Base-by-base conservation (phyloP, 2,797 vertebrate species). In the Chromis chromis region DNA sequence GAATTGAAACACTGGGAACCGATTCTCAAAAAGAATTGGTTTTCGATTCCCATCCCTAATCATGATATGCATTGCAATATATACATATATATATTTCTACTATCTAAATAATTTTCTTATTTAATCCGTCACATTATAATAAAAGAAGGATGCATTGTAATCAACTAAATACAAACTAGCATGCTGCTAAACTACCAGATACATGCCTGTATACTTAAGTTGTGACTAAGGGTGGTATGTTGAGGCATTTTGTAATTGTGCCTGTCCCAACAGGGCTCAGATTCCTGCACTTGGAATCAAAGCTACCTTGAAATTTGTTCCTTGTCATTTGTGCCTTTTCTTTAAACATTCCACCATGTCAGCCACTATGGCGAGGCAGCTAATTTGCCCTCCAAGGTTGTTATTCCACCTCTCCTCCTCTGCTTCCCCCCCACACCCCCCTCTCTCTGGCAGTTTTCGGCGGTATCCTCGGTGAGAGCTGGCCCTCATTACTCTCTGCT, bases 401-500 rank as follows among this genome's bases (percentile, higher is more conserved):
- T 82, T 81, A 54, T 72, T 76, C 70, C 60, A 58, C 52, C 62
- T 56, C 61, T 64, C 42, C 39, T 31, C 55, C 64, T 55, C 53
- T 48, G 40, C 61, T 56, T 58, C 58, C 42, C 39, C 25, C 8
- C 54, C n/a, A 2, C 42, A 14, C 8, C 27, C 16, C 28, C n/a
- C 5, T 40, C 67, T 74, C 69, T 75, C 56, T 66, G 78, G 79
- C 72, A 73, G 67, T 59, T 85, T 25, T 80, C 65, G 49, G 77
- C 75, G 57, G 86, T 70, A 72, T 82, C 81, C 83, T 75, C 42
- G 14, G 78, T 73, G 63, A 83, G 86, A 85, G 82, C 79, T 81
- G 87, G 85, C 78, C 78, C 82, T 92, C 89, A 88, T 92, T 91
- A 91, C 85, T 90, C 91, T 89, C 79, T 57, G 81, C 77, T 72